phyloP scores from a whole-genome alignment of 2,113 vertebrate species.

The Arvicanthis niloticus region DNA sequence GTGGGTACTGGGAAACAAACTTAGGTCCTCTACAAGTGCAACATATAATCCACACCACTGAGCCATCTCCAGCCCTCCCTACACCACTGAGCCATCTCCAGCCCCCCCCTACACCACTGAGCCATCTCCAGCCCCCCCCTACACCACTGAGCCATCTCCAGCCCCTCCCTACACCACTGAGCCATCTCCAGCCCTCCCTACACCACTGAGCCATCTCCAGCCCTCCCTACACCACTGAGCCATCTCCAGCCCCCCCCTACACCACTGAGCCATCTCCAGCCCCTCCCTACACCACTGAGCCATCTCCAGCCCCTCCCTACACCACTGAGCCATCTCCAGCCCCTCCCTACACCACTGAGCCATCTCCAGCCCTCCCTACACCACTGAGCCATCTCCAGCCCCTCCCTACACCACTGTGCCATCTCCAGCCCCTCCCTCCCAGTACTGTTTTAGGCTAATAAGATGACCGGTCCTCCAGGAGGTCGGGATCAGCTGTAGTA shows the following conservation, averaged over 20 bases:
- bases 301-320: not conserved
- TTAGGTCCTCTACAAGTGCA: too few relatives aligned
- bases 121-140: not conserved
- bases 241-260: not conserved
- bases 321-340: not conserved
- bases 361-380: not conserved
- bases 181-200: not conserved
- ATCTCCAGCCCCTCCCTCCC: not conserved
- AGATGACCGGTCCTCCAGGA: not conserved
- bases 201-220: not conserved
- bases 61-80: not conserved
- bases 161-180: constrained; percentile 6
- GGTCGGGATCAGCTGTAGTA: not conserved
- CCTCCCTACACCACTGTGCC: not conserved
- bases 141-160: not conserved
- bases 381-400: not conserved
- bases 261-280: not conserved
- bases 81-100: not conserved
- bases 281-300: constrained; percentile 9
- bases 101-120: not conserved
- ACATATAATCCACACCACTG: not conserved
- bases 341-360: not conserved
- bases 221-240: constrained; percentile 9
- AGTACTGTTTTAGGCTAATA: not conserved
- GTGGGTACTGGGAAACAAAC: not conserved